A percentile compares a stretch with the other conserved stretches of the same genome.
Evolutionary conservation across 2,797 vertebrate genomes (phyloP).

Genomic region (Sternarchorhynchus goeldii): DNA sequence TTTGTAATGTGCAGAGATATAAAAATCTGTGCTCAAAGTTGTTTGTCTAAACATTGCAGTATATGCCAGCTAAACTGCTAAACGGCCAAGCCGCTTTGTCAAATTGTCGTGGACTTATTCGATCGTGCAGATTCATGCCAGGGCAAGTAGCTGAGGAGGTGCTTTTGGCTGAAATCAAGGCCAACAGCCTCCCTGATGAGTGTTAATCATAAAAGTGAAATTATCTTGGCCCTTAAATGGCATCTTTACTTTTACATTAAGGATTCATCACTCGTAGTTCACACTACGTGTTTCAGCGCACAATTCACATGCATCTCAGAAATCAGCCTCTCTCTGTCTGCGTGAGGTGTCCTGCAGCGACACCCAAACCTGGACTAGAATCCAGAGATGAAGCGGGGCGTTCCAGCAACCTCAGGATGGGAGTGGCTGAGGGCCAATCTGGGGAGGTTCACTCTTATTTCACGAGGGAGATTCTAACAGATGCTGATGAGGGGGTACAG

Average conservation of each 20-base stretch:
- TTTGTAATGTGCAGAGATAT: background rate
- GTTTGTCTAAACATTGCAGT: no score
- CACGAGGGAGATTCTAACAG: slow-evolving; percentile 45
- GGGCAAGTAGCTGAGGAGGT: background rate
- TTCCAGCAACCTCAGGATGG: slow-evolving; percentile 6
- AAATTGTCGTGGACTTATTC: background rate
- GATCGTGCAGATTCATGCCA: background rate
- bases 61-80: background rate
- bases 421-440: slow-evolving; percentile 35
- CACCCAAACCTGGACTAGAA: slow-evolving; percentile 5
- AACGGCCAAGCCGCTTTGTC: background rate
- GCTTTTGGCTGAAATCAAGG: background rate
- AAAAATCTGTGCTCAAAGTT: background rate
- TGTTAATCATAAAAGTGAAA: slow-evolving; percentile 12
- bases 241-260: slow-evolving; percentile 14
- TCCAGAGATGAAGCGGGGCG: slow-evolving; percentile 45
- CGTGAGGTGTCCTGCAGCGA: background rate
- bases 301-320: background rate
- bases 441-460: slow-evolving; percentile 44
- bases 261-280: background rate
- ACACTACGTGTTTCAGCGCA: background rate
- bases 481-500: slow-evolving; percentile 46
- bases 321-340: slow-evolving; percentile 1
- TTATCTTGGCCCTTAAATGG: background rate
- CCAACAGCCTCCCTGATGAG: background rate